Base-by-base conservation (phyloP, 2,797 vertebrate genomes). In the Tarsius wallacei region DNA sequence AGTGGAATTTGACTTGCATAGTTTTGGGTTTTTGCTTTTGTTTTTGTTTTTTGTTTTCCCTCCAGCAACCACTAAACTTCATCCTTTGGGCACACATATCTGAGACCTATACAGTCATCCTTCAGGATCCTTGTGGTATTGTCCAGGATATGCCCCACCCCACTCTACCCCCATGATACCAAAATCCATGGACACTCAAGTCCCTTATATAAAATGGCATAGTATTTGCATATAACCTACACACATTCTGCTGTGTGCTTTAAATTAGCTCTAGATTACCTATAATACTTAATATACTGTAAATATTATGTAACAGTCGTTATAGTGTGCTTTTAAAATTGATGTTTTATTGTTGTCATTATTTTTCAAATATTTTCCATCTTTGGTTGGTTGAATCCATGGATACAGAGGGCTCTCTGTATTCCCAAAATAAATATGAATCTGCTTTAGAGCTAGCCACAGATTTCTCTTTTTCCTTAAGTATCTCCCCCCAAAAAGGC, bases 1-100 rank as follows among this genome's bases (percentile, higher is more conserved):
- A 83, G 76, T 96, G 61, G 33, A 80, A 70, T 66, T 97, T 94
- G 36, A 51, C 26, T 64, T 87, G 7, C 8, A 28, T 33, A 71
- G 11, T 11, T 36, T 53, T 42, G 42, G 42, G 42, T 42, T 42
- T 42, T 42, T 42, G 42, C 4, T 42, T 42, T n/a, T n/a, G n/a
- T n/a, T n/a, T 42, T 42, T 42, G 42, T 42, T 42, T 42, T 3
- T 59, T 70, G 12, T n/a, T 36, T 26, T 10, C 28, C 22, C 19
- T 91, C 21, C 64, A 31, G 24, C 21, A 71, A 53, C 55, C 31
- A 31, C 36, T 83, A 83, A 86, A 71, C n/a, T 86, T 91, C 68
- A 78, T 21, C 42, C 76, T 61, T 89, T 93, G 17, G 94, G 22
- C 9, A 71, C 14, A 33, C n/a, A 4, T 85, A 9, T 92, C 83